Percentiles rank a stretch among this genome's conserved stretches.
phyloP scores from a whole-genome alignment of 2,888 invertebrate genomes.

The Thumatha senex region DNA sequence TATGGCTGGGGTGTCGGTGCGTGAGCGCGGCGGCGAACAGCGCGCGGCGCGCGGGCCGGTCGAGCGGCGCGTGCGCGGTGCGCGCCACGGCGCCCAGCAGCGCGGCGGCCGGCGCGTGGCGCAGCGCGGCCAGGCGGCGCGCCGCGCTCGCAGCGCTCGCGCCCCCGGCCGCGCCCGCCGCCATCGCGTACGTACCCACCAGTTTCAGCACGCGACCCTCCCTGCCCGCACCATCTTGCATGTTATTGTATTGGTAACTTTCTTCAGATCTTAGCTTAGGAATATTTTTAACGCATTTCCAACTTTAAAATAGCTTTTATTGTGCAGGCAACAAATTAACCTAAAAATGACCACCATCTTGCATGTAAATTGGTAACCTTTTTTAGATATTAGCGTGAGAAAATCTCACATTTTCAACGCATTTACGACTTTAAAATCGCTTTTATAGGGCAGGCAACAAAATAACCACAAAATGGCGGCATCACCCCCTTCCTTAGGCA shows the following conservation, averaged over 20 bases:
- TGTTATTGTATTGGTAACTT: not conserved
- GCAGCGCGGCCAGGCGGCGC: conserved; percentile 45
- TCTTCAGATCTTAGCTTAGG: too few species aligned
- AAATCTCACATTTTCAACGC: too few species aligned
- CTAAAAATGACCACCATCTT: too few species aligned
- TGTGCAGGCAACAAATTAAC: too few species aligned
- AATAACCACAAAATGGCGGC: too few species aligned
- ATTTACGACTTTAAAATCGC: too few species aligned
- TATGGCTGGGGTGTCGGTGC: conserved; percentile 25
- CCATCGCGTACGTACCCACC: conserved; percentile 45
- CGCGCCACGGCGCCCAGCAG: conserved; percentile 49
- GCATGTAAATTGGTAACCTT: too few species aligned
- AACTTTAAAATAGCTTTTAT: too few species aligned
- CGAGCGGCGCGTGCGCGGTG: conserved; percentile 52
- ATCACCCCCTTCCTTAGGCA: too few species aligned
- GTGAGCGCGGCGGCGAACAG: conserved; percentile 59
- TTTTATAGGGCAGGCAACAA: too few species aligned
- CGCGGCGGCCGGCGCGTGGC: conserved; percentile 16
- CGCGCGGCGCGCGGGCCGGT: conserved; percentile 42
- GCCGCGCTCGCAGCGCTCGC: conserved; percentile 51
- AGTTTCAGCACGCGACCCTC: conserved; percentile 59
- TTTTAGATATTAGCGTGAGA: too few species aligned
- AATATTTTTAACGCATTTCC: too few species aligned
- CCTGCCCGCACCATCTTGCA: conserved; percentile 28
- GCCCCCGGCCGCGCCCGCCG: conserved; percentile 49